Evolutionary conservation across 1,140 invertebrate genomes (phyloP), one percentile per base, ranked within the genome.

Genomic region (Ylistrum balloti): DNA sequence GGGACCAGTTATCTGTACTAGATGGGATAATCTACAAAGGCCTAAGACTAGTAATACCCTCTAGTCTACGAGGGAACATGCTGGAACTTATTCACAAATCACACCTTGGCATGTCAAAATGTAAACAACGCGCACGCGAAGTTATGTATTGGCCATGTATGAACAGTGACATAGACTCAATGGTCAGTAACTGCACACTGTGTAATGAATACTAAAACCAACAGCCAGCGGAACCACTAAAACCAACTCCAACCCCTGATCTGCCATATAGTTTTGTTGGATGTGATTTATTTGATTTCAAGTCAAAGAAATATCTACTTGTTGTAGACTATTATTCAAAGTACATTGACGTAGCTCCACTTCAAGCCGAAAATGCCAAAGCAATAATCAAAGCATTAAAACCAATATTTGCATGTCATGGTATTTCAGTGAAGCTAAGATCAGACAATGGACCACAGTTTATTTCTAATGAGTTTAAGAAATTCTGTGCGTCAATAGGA

Each of bases 81-180:
- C 93, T 96, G 56, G 87, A 94, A 28, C 90, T 92, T 45, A 90
- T 97, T 85, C 96, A 97, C 93, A 93, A 95, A 91, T 93, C 94
- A 28, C 96, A 97, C 93, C 45, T 96, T 88, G 97, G 97, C 9
- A 94, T 95, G 86, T 95, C 95, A 88, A 96, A 96, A 92, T 95
- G 94, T 87, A 95, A 95, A 90, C 91, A 93, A 56, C 90, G 94
- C 91, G 96, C 96, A 28, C 93, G 95, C 92, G 93, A 96, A 89
- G 90, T 94, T 33, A 92, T 97, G 88, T 97, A 93, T 92, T 96
- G 96, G 96, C 96, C 95, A 34, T 92, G 94, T 22, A 96, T 97
- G 93, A 94, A 94, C 86, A 94, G 95, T 45, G 94, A 97, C 74
- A 96, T 97, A 74, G 94, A 95, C 93, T 91, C 95, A 87, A 90